Evolutionary conservation across 2,113 vertebrate species (phyloP), one percentile per base, ranked within the genome.

Genomic region (Aix galericulata): DNA sequence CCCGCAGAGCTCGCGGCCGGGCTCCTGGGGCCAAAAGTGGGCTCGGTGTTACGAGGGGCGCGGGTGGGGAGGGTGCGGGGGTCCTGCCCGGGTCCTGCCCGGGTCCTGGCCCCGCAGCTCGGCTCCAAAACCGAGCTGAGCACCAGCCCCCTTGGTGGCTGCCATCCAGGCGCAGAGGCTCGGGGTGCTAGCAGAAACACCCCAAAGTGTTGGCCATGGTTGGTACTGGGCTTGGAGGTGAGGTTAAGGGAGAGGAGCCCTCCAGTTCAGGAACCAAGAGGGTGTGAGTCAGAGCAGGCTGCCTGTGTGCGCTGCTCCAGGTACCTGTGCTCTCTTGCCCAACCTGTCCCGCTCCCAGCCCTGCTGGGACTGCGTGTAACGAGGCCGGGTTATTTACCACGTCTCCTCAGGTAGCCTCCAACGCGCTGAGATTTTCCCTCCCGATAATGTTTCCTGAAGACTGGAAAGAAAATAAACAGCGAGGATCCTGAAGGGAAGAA

Each of bases 371-470:
- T 58, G 18, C 0, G 0, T 71, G 46, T 62, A 59, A 69, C 80
- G 89, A 62, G 74, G 59, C 53, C 74, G 12, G 27, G 63, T 88
- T 95, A 72, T 88, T 95, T 95, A 71, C 79, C 52, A 1, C 59
- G 52, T 78, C 82, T 95, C 89, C 85, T 80, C 23, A 62, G 71
- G 78, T 67, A 94, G 72, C 85, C 68, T 94, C 64, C 79, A 86
- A n/a, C 86, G 63, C 50, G 66, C n/a, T 55, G 56, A 91, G 67
- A 89, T 93, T 88, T 81, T 91, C 68, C 59, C 38, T 91, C 77
- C 91, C 63, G 89, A 88, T 78, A 96, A 56, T 52, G 17, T 78
- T 88, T 94, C 64, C 89, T 75, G 56, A 69, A 60, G 87, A 63
- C 29, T 83, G 36, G 36, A 42, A 77, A 64, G 46, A 93, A 94